Percentiles rank a stretch among this genome's conserved stretches.
These are phyloP conservation scores for Diadegma fenestrale DNA, from an alignment of 2,888 invertebrate species.

Conservation along the genomic window DNA sequence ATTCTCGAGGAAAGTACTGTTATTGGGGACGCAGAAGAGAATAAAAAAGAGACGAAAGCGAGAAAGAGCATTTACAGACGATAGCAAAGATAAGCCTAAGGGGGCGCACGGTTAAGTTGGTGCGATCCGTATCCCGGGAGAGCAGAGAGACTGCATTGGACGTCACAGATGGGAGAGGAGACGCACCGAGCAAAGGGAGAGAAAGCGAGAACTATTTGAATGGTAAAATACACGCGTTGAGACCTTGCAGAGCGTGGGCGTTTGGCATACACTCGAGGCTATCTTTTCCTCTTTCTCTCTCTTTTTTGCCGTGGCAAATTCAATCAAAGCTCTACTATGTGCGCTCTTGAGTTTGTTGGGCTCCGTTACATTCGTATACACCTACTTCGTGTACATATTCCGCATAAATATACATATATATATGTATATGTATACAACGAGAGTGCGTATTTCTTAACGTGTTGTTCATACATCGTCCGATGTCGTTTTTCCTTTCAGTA, in stretches of 20 bases:
- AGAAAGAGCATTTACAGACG: conserved; percentile 53
- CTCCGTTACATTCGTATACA: conserved; percentile 64
- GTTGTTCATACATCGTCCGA: conserved; percentile 68
- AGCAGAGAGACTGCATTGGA: conserved; percentile 41
- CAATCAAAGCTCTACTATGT: conserved; percentile 80
- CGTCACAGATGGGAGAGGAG: conserved; percentile 20
- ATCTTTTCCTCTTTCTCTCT: conserved; percentile 21
- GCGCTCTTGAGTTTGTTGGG: conserved; percentile 63
- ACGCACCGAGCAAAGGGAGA: conserved; percentile 47
- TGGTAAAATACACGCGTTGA: conserved; percentile 62
- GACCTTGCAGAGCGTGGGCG: conserved; percentile 60
- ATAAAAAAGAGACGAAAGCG: conserved; percentile 20
- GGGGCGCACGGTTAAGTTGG: conserved; percentile 44
- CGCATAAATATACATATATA: conserved; percentile 23
- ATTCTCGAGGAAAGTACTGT: conserved; percentile 35
- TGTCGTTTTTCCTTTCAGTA: conserved; percentile 60
- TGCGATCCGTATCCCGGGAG: conserved; percentile 23
- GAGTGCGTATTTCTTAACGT: conserved; percentile 66
- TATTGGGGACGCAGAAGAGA: conserved; percentile 25
- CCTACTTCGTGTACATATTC: conserved; percentile 41
- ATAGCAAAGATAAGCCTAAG: conserved; percentile 63
- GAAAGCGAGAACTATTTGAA: conserved; percentile 36
- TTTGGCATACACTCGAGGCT: conserved; percentile 47
- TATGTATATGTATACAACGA: conserved; percentile 1
- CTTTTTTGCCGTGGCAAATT: conserved; percentile 79